Evolutionary conservation across 1,140 invertebrate genomes (phyloP).

Genomic region (Drosophila ogumai): DNA sequence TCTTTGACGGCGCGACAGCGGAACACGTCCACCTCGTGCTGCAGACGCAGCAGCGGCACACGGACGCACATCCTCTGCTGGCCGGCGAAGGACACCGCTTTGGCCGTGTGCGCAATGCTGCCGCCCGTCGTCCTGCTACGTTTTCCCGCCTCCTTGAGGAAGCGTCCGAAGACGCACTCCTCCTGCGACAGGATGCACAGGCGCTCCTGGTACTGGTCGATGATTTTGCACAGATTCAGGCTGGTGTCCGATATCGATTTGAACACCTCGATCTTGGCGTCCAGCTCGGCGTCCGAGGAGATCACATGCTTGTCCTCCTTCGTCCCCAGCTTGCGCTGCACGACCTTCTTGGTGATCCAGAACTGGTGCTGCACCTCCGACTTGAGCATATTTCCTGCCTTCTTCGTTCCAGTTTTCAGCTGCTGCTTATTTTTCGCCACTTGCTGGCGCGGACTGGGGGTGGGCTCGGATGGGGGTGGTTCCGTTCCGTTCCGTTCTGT

Average conservation of each 20-base stretch:
- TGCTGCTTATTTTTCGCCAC: slow-evolving; percentile 33
- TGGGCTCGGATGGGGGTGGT: slow-evolving; percentile 13
- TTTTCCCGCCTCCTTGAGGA: slow-evolving; percentile 97
- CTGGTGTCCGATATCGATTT: slow-evolving; percentile 97
- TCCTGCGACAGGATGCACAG: slow-evolving; percentile 97
- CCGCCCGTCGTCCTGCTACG: slow-evolving; percentile 93
- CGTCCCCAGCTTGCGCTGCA: slow-evolving; percentile 96
- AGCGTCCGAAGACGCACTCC: slow-evolving; percentile 97
- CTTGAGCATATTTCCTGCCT: slow-evolving; percentile 76
- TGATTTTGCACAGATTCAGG: slow-evolving; percentile 93
- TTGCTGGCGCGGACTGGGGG: slow-evolving; percentile 17
- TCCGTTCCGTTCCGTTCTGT: slow-evolving; percentile 5
- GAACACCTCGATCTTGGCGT: slow-evolving; percentile 98
- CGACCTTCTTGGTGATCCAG: slow-evolving; percentile 98
- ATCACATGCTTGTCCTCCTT: slow-evolving; percentile 99
- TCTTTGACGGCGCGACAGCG: slow-evolving; percentile 96
- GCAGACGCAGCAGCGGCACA: slow-evolving; percentile 94
- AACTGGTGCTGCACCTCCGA: slow-evolving; percentile 94
- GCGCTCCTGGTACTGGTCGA: slow-evolving; percentile 97
- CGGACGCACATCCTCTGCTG: slow-evolving; percentile 96
- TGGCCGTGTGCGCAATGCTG: slow-evolving; percentile 97
- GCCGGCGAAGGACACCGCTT: slow-evolving; percentile 97
- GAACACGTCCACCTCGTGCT: slow-evolving; percentile 99
- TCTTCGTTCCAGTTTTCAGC: slow-evolving; percentile 41
- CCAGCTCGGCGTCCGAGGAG: slow-evolving; percentile 97